These are phyloP conservation scores for Cygnus olor DNA, from an alignment of 2,797 vertebrate species.

Conservation along the genomic window DNA sequence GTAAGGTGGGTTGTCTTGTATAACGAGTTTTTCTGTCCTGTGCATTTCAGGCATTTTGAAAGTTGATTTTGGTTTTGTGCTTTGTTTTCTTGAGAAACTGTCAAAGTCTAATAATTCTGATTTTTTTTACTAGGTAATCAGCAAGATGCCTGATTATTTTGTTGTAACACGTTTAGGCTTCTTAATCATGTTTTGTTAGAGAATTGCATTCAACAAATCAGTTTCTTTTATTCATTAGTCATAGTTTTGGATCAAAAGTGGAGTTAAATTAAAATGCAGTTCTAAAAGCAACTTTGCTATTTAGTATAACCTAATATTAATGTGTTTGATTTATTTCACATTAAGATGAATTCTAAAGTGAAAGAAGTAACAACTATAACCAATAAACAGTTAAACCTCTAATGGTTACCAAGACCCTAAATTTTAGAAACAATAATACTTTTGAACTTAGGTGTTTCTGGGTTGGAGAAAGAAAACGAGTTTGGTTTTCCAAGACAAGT, in stretches of 20 bases:
- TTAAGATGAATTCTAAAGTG: neutral
- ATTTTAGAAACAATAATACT: neutral
- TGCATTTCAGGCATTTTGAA: neutral
- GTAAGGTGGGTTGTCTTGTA: neutral
- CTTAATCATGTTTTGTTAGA: neutral
- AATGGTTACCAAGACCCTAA: neutral
- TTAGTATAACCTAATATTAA: neutral
- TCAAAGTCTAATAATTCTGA: neutral
- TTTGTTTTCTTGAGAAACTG: neutral
- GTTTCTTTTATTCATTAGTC: accelerated
- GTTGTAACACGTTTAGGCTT: neutral
- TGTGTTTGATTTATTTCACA: neutral
- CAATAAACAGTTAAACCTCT: neutral
- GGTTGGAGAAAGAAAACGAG: neutral
- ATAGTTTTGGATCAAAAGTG: neutral
- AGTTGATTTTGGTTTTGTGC: neutral
- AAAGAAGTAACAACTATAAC: neutral
- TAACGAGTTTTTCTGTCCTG: neutral
- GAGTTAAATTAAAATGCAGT: neutral
- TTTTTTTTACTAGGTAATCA: neutral
- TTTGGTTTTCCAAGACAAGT: neutral
- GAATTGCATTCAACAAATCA: accelerated
- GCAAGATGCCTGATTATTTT: neutral
- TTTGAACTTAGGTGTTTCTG: neutral
- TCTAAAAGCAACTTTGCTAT: neutral